These are phyloP conservation scores for Esox lucius DNA, from an alignment of 2,797 vertebrate species.

Conservation along the genomic window DNA sequence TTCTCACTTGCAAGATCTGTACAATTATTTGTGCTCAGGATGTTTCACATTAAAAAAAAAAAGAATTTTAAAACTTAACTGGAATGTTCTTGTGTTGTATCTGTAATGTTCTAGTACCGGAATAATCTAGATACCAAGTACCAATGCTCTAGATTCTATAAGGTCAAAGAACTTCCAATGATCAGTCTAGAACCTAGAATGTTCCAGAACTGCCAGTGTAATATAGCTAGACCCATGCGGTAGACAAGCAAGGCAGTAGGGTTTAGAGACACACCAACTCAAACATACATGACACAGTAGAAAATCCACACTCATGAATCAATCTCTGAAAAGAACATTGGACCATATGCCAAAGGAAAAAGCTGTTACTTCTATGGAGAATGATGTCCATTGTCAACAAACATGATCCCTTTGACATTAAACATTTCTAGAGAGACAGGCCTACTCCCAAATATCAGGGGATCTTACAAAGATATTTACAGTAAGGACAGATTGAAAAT, in stretches of 20 bases:
- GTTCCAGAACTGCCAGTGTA: neutral
- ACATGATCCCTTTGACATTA: neutral
- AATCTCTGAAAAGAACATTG: conserved; percentile 9
- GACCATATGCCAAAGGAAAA: neutral
- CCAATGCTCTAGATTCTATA: conserved; percentile 7
- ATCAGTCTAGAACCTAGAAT: neutral
- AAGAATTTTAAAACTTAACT: too few species aligned
- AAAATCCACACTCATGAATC: conserved; percentile 10
- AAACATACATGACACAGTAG: conserved; percentile 22
- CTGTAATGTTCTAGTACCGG: neutral
- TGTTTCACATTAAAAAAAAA: conserved; percentile 47
- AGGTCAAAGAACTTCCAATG: neutral
- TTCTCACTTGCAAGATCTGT: conserved; percentile 13
- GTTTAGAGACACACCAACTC: conserved; percentile 18
- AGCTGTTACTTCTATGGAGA: neutral
- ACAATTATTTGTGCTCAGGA: conserved; percentile 35
- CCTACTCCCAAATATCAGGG: neutral
- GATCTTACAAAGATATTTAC: neutral
- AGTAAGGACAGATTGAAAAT: neutral
- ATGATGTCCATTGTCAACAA: conserved; percentile 9
- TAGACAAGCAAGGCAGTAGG: conserved; percentile 34
- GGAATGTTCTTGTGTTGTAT: conserved; percentile 40
- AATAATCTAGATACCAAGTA: conserved; percentile 21
- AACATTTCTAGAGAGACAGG: neutral
- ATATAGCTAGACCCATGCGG: conserved; percentile 4